A percentile compares a stretch with the other conserved stretches of the same genome.
phyloP scores from a whole-genome alignment of 2,888 invertebrate genomes.

The Ptycholaimellus sp. region DNA sequence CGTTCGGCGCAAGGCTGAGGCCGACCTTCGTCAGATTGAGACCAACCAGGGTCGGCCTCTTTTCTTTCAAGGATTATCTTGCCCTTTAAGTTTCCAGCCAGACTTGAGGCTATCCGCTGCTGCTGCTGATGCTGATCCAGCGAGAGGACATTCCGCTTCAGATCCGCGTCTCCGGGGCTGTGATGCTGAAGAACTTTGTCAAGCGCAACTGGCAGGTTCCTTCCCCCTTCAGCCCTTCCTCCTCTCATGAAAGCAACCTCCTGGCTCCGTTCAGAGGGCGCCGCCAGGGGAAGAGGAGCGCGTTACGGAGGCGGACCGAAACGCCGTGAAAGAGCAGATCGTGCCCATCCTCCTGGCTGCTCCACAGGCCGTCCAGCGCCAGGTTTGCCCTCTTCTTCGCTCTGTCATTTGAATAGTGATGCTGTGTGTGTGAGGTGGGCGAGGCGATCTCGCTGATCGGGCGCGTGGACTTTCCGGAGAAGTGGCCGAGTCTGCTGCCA shows the following conservation, averaged over 20 bases:
- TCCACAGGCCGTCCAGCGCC: constrained; percentile 66
- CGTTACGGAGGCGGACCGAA: constrained; percentile 10
- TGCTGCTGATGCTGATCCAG: background rate
- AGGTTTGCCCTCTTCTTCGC: too few relatives aligned
- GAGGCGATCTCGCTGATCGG: constrained; percentile 32
- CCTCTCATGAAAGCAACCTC: background rate
- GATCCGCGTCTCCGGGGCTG: constrained; percentile 65
- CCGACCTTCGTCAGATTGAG: constrained; percentile 9
- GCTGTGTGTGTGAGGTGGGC: too few relatives aligned
- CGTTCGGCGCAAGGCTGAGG: constrained; percentile 24
- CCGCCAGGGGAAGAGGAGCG: constrained; percentile 11
- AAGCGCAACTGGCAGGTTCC: constrained; percentile 60
- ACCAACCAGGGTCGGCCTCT: constrained; percentile 9
- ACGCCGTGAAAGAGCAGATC: constrained; percentile 32
- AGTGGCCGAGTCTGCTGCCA: constrained; percentile 74
- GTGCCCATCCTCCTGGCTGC: constrained; percentile 75
- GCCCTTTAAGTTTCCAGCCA: background rate
- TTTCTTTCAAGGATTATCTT: constrained; percentile 4
- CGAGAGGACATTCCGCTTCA: constrained; percentile 50
- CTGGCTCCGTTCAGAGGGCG: constrained; percentile 1
- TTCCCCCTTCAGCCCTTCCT: background rate
- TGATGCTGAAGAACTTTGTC: constrained; percentile 85
- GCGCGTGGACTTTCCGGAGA: constrained; percentile 75
- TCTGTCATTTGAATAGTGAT: too few relatives aligned
- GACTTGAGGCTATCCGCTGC: background rate